Percentiles rank a stretch among this genome's conserved stretches.
Evolutionary conservation across 1,140 invertebrate species (phyloP).

Genomic region (Ladona fulva): DNA sequence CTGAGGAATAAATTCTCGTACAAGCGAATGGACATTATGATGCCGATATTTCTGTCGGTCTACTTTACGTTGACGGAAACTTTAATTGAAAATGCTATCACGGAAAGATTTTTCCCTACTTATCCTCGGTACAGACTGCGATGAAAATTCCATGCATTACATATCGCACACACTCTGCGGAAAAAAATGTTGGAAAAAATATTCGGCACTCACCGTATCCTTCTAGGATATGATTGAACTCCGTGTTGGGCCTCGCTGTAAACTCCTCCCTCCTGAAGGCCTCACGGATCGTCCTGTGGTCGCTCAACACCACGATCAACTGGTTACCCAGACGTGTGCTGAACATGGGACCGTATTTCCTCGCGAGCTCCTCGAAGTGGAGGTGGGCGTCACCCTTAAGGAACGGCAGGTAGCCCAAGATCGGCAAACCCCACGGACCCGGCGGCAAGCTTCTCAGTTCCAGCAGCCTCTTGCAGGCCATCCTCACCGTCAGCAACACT

Average conservation of each 20-base stretch:
- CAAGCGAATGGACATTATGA: too few relatives aligned
- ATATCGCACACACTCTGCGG: neutral
- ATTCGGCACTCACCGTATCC: slow-evolving; percentile 68
- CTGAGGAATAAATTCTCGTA: too few relatives aligned
- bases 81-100: too few relatives aligned
- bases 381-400: slow-evolving; percentile 66
- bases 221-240: slow-evolving; percentile 74
- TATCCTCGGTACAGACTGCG: neutral
- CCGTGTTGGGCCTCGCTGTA: slow-evolving; percentile 71
- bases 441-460: slow-evolving; percentile 58
- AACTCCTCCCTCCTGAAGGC: slow-evolving; percentile 76
- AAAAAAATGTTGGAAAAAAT: slow-evolving; percentile 9
- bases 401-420: slow-evolving; percentile 73
- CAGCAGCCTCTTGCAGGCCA: slow-evolving; percentile 40
- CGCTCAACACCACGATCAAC: slow-evolving; percentile 72
- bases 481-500: slow-evolving; percentile 39
- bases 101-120: too few relatives aligned
- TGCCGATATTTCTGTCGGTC: too few relatives aligned
- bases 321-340: slow-evolving; percentile 71
- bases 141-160: neutral
- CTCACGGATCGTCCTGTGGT: slow-evolving; percentile 72
- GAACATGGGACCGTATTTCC: slow-evolving; percentile 70
- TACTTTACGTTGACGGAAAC: too few relatives aligned
- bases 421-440: slow-evolving; percentile 73
- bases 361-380: slow-evolving; percentile 61